phyloP scores from a whole-genome alignment of 2,888 invertebrate genomes.

The Amorpha juglandis region DNA sequence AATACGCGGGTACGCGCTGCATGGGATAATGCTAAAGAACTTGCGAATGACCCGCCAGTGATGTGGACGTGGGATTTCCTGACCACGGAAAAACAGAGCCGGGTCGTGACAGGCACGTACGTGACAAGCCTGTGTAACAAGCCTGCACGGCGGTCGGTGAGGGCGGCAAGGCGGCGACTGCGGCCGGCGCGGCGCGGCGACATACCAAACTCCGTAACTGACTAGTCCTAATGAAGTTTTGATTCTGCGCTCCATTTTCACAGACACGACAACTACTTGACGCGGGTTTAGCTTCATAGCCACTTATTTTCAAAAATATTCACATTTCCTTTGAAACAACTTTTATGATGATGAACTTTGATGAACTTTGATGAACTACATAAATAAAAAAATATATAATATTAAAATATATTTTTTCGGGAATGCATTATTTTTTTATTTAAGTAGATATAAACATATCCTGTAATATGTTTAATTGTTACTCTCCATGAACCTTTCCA shows the following conservation, averaged over 20 bases:
- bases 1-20: slow-evolving; percentile 16
- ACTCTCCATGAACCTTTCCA: neutral
- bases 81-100: slow-evolving; percentile 65
- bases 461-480: neutral
- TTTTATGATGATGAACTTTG: too few relatives aligned
- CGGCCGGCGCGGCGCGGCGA: slow-evolving; percentile 34
- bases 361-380: neutral
- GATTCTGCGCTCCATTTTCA: slow-evolving; percentile 50
- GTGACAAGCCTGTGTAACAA: slow-evolving; percentile 62
- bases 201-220: slow-evolving; percentile 63
- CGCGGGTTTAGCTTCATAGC: neutral
- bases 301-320: neutral
- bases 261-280: slow-evolving; percentile 41
- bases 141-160: slow-evolving; percentile 30
- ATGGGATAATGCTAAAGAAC: slow-evolving; percentile 43
- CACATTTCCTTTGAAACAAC: neutral
- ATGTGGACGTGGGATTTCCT: slow-evolving; percentile 46
- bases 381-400: too few relatives aligned
- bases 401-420: too few relatives aligned
- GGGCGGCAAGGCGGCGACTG: neutral
- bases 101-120: slow-evolving; percentile 60
- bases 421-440: neutral
- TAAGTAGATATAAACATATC: too few relatives aligned
- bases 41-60: slow-evolving; percentile 41
- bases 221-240: slow-evolving; percentile 63